Base-by-base conservation (phyloP, 92 coral and sea anemone species). In the Porites rus region DNA sequence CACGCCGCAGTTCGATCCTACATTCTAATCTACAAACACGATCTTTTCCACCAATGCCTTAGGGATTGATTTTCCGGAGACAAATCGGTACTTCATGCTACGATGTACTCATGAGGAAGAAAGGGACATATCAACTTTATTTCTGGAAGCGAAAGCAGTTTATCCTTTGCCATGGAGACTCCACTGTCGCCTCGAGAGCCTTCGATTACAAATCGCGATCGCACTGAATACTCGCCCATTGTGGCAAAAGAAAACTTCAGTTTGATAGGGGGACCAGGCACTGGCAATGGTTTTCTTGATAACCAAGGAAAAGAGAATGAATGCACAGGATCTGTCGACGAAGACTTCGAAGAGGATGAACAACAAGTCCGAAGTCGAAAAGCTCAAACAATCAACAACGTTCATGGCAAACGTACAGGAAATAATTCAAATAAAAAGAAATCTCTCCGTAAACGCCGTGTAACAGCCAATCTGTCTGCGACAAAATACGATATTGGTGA, bases 401-500 rank as follows among this genome's bases (percentile, higher is more conserved):
- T 31, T 1, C 56, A 74, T 51, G 69, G 78, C 62, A 66, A 16
- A 65, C 58, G 28, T 31, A 12, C 20, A 8, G 82, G 50, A 16
- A 65, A 51, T 38, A 66, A 25, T 38, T 50, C 64, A 43, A 76
- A 52, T 54, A 94, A 84, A 69, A 95, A 87, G 77, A 92, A 78
- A 78, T 59, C 83, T 51, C 50, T 75, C 14, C 84, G 90, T 80
- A 95, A 88, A 79, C 91, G 89, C 59, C 93, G 95, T 53, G 89
- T 97, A 9, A 89, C 94, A 14, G 99, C 98, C 14, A 97, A 97
- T 79, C 86, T 97, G 12, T 82, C 98, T 51, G 98, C 92, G 62
- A 97, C 99, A 53, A 97, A 97, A 53, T 97, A 97, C 81, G 94
- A 91, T 68, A 91, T 97, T 62, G 99, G 99, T 97, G 85, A 86